Evolutionary conservation across 2,113 vertebrate genomes (phyloP), one percentile per base, ranked within the genome.

Genomic region (Rana temporaria): DNA sequence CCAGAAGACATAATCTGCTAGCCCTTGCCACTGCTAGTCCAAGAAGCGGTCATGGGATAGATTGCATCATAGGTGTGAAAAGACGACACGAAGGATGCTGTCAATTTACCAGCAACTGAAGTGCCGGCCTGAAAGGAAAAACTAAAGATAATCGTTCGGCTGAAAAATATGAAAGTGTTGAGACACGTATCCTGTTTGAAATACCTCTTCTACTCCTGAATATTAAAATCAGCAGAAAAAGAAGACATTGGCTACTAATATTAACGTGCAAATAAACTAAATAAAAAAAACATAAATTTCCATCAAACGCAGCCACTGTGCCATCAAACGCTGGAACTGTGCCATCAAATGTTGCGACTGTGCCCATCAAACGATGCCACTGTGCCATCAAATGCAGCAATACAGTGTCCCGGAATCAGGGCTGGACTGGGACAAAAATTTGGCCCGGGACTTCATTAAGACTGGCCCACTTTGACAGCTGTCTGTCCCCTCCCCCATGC

Each of bases 151-250:
- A 15, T 38, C 55, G 32, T 74, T 74, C 19, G 17, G 56, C 72
- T 75, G 72, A 75, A 75, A 74, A 75, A 62, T 75, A 38, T 62
- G 19, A 62, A 60, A 15, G n/a, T 75, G 72, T 62, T 75, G 72
- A 75, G 32, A 62, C 57, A 75, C 42, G 56, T 62, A 75, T 75
- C 72, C 72, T 75, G 72, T 75, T 62, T 62, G 16, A 62, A 34
- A 55, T 75, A 32, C 18, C 14, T 16, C n/a, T 74, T 9, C 71
- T 19, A 75, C n/a, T 22, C 56, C 59, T 14, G 18, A 42, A 75
- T 62, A 75, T 56, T 42, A 16, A n/a, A 42, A 7, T 8, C 72
- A 75, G 34, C n/a, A 75, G 71, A 75, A 75, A 62, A 30, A 62
- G 72, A 8, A n/a, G 60, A 62, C 20, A 62, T 62, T 62, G 19